Evolutionary conservation across 2,113 vertebrate genomes (phyloP), one percentile per base, ranked within the genome.

Genomic region (Pipa parva): DNA sequence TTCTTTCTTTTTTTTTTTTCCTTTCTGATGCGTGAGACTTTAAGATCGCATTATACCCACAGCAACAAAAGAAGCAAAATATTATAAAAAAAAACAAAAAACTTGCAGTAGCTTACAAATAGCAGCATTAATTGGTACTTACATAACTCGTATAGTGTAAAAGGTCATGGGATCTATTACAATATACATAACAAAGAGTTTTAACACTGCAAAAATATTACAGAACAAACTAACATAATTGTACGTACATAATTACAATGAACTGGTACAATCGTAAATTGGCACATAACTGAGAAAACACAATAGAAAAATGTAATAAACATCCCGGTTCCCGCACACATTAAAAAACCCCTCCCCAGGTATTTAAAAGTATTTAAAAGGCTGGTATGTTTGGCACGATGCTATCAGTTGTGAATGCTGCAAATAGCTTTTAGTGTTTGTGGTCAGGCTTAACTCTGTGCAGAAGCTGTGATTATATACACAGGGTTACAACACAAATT

Each of bases 371-470:
- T 2, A 45, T 26, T 31, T 24, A 26, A 49, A 51, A 60, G 31
- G 46, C 66, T 61, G 57, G 57, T 46, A 48, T 61, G 33, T 61
- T 70, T 70, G 66, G 66, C 66, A 70, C 66, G 45, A 60, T 33
- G 24, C 21, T 15, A 42, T 15, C 39, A 3, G 6, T n/a, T 42
- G n/a, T 42, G 17, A 17, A 18, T 42, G 6, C 3, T 42, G 2
- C 12, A n/a, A n/a, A 2, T 36, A 36, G 3, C 33, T 12, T 1
- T 36, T 11, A 36, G 10, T 36, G 33, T 13, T 36, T 13, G 15
- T 13, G 10, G 7, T 1, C 5, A n/a, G n/a, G n/a, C n/a, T n/a
- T n/a, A n/a, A n/a, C n/a, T n/a, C n/a, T n/a, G 42, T 20, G 20
- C 5, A 33, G 42, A 39, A 13, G 20, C 55, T 24, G 27, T 7